Conservation (phyloP, 2,113 vertebrate species). For the Cyrtonyx montezumae region DNA sequence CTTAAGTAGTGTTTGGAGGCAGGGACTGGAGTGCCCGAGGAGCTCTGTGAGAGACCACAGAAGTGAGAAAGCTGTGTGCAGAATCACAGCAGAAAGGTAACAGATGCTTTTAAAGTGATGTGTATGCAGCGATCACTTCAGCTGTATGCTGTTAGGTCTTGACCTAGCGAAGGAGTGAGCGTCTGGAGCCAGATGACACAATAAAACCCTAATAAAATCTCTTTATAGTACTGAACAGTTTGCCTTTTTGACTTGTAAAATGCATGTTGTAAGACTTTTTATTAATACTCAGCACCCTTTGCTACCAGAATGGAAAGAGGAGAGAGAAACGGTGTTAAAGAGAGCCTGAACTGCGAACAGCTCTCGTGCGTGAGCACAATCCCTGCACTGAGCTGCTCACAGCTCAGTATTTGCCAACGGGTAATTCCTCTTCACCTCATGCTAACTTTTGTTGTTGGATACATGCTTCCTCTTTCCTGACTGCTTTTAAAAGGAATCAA, state of each 20-base stretch:
- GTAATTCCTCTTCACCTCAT: not conserved
- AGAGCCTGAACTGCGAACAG: not conserved
- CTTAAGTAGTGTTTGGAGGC: not conserved
- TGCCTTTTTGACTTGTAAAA: not conserved
- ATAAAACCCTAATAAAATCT: not conserved
- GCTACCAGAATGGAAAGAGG: not conserved
- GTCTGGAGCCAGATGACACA: not conserved
- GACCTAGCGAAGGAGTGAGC: not conserved
- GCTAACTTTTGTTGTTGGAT: not conserved
- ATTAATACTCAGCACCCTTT: not conserved
- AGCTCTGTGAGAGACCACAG: not conserved
- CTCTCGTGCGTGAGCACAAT: not conserved
- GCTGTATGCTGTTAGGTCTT: not conserved
- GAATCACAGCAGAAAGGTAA: not conserved
- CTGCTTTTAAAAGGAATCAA: not conserved
- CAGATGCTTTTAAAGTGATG: not conserved
- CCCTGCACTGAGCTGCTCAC: not conserved
- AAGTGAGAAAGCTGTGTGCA: not conserved
- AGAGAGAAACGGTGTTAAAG: not conserved
- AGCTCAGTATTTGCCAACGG: accelerated
- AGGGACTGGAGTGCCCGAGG: not conserved
- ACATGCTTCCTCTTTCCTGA: not conserved
- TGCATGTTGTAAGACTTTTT: not conserved
- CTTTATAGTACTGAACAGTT: not conserved
- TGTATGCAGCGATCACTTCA: not conserved